Evolutionary conservation across 2,797 vertebrate genomes (phyloP), one percentile per base, ranked within the genome.

Genomic region (Toxotes lorentzi): DNA sequence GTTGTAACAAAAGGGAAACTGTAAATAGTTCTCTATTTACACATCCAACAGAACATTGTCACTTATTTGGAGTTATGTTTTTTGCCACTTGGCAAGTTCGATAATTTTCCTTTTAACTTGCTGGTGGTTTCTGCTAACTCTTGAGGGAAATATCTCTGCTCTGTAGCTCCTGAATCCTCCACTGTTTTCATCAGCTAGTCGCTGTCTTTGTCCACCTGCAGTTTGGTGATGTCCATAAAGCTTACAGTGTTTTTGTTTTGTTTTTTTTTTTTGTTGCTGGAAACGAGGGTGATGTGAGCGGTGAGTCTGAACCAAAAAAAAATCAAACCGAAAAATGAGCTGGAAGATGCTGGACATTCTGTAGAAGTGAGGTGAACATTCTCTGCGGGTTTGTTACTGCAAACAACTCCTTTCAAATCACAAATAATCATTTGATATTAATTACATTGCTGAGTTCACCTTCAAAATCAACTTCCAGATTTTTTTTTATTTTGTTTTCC

Each of bases 271-370:
- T 30, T 30, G 3, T 30, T 30, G 27, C 21, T 30, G 56, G 14
- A 23, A 21, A 50, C 0, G 0, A 17, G 35, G 13, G 17, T 3
- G 10, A n/a, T 17, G 23, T 27, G 11, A 11, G 4, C 5, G 1
- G 48, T n/a, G 47, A 62, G 2, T 45, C 16, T 48, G 30, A 56
- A 51, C 13, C 21, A 54, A 47, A 45, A 30, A 30, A 38, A 16
- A 34, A 40, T 57, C 23, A 30, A 23, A 41, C 10, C 43, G 27
- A 40, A 70, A 63, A 57, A 41, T 57, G 1, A 64, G 12, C 17
- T 60, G 21, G 34, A 60, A 56, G 38, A 56, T 45, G 14, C 54
- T 40, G 7, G 60, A 35, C 14, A 12, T 17, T 40, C 14, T 56
- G 10, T 21, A 40, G 48, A 43, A 23, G 4, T n/a, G 43, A 35